A percentile compares a stretch with the other conserved stretches of the same genome.
Evolutionary conservation across 2,888 invertebrate species (phyloP).

Genomic region (Prenolepis imparis): DNA sequence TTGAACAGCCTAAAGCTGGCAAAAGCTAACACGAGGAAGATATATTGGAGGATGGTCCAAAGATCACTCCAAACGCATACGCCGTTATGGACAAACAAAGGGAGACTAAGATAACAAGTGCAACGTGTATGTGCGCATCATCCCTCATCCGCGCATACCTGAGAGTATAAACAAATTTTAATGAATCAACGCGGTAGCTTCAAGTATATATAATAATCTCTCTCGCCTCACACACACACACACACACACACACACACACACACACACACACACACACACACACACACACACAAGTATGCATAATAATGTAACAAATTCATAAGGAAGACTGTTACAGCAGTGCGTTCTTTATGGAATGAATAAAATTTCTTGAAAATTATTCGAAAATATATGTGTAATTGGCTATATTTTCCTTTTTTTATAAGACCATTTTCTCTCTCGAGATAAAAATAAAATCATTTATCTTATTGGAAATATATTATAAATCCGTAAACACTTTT

Average conservation of each 20-base stretch:
- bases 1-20: conserved; percentile 76
- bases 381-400: background rate
- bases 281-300: too few species aligned
- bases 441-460: background rate
- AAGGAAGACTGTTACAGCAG: background rate
- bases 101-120: conserved; percentile 30
- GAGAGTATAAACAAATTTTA: conserved; percentile 28
- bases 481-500: background rate
- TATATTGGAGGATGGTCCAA: conserved; percentile 49
- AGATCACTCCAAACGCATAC: conserved; percentile 40
- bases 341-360: background rate
- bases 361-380: background rate
- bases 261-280: too few species aligned
- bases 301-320: background rate
- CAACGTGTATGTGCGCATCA: background rate
- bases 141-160: background rate
- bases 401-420: background rate
- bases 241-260: too few species aligned
- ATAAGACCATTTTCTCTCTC: background rate
- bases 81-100: conserved; percentile 53
- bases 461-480: background rate
- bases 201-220: background rate
- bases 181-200: conserved; percentile 7
- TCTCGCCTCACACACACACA: too few species aligned
- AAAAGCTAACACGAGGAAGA: conserved; percentile 72